A percentile compares a stretch with the other conserved stretches of the same genome.
Conservation (phyloP, 2,113 vertebrate species). For the Spizaetus ornatus region DNA sequence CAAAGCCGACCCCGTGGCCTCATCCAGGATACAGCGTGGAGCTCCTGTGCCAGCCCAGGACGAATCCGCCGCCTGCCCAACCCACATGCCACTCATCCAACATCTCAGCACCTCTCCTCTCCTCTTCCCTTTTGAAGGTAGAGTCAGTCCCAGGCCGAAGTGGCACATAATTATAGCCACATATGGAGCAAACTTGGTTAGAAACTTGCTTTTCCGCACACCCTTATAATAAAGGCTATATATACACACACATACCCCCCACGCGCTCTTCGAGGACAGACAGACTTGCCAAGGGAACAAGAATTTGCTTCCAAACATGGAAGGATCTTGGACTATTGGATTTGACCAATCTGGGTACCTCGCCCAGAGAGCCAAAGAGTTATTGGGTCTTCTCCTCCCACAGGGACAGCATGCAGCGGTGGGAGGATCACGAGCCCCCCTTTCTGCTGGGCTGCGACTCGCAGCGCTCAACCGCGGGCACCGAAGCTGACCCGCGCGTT, state of each 20-base stretch:
- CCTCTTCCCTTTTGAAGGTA: constrained; percentile 41
- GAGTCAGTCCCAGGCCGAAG: background rate
- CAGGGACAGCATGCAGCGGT: background rate
- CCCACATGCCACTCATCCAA: background rate
- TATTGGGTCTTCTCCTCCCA: constrained; percentile 28
- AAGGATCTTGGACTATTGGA: constrained; percentile 54
- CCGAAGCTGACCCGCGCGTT: background rate
- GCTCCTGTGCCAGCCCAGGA: background rate
- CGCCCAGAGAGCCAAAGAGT: constrained; percentile 20
- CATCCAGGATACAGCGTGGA: background rate
- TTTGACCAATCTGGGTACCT: constrained; percentile 52
- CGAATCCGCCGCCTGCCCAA: background rate
- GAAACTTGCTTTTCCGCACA: constrained; percentile 44
- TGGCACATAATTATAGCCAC: constrained; percentile 48
- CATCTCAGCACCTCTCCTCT: constrained; percentile 3
- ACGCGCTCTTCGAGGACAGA: constrained; percentile 25
- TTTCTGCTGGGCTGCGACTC: background rate
- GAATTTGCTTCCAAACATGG: constrained; percentile 57
- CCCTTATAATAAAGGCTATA: constrained; percentile 41
- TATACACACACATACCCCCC: constrained; percentile 52
- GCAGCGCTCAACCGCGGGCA: background rate
- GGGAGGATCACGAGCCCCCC: background rate
- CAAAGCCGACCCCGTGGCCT: background rate
- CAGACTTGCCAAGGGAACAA: constrained; percentile 52
- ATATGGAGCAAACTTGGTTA: constrained; percentile 47